Percentiles rank a stretch among this genome's conserved stretches.
Evolutionary conservation across 2,797 vertebrate species (phyloP).

Genomic region (Xiphorhynchus erythropygius): DNA sequence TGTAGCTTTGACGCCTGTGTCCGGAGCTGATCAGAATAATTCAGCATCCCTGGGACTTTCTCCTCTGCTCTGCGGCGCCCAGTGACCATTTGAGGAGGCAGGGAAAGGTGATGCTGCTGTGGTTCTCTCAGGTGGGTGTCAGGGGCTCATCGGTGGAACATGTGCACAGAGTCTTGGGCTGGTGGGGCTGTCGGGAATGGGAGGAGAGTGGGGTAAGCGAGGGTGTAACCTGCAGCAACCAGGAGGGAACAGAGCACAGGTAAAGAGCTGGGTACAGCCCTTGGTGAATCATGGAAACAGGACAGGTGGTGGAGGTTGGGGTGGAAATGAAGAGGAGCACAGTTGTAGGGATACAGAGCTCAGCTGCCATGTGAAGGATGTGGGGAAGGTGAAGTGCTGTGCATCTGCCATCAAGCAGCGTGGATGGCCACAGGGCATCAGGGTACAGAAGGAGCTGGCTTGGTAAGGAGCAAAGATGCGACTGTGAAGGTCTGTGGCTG

Average conservation of each 20-base stretch:
- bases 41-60: neutral
- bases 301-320: neutral
- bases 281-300: neutral
- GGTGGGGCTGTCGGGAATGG: neutral
- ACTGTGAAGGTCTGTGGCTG: neutral
- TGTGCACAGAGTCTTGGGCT: neutral
- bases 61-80: neutral
- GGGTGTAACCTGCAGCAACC: neutral
- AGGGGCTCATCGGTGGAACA: neutral
- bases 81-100: neutral
- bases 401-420: neutral
- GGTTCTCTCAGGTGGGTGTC: fast-evolving
- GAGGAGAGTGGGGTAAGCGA: neutral
- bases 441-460: neutral
- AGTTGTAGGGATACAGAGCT: neutral
- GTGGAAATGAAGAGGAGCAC: neutral
- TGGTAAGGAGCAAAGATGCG: neutral
- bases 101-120: neutral
- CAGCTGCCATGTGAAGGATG: neutral
- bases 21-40: fast-evolving
- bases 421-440: neutral
- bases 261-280: neutral
- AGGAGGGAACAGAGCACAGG: neutral
- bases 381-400: neutral
- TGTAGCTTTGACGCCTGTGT: neutral